Percentiles rank a stretch among this genome's conserved stretches.
phyloP scores from a whole-genome alignment of 1,140 invertebrate species.

The Cylas formicarius region DNA sequence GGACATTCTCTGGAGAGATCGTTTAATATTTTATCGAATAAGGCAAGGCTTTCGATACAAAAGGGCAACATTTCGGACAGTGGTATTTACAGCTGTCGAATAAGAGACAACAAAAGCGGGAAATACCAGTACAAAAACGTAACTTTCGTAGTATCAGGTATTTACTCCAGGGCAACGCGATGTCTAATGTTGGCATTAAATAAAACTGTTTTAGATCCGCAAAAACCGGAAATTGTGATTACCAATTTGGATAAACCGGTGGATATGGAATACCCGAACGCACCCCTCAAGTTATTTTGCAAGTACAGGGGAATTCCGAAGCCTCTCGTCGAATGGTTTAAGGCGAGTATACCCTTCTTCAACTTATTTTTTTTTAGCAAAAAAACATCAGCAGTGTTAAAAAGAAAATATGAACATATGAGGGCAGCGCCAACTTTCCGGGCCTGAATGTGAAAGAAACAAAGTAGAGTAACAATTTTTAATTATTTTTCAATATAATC shows the following conservation, averaged over 20 bases:
- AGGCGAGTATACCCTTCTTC: conserved; percentile 31
- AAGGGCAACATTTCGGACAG: conserved; percentile 16
- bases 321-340: conserved; percentile 45
- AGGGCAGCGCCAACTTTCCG: too few species aligned
- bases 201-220: conserved; percentile 27
- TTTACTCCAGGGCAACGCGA: not conserved
- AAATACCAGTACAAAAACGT: conserved; percentile 16
- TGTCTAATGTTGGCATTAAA: not conserved
- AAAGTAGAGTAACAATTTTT: too few species aligned
- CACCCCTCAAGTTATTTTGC: conserved; percentile 40
- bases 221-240: conserved; percentile 30
- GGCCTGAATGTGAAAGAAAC: too few species aligned
- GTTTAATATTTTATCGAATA: too few species aligned
- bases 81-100: conserved; percentile 34
- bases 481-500: too few species aligned
- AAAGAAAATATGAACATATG: too few species aligned
- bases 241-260: conserved; percentile 36
- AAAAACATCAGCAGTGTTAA: not conserved
- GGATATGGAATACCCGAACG: conserved; percentile 38
- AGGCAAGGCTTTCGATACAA: conserved; percentile 11
- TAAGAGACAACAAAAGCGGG: conserved; percentile 17
- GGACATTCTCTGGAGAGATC: too few species aligned
- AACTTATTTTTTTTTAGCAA: not conserved
- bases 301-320: conserved; percentile 41
- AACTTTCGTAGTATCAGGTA: conserved; percentile 27